Evolutionary conservation across 2,888 invertebrate species (phyloP), one percentile per base, ranked within the genome.

Genomic region (Cryptocephalus primarius): DNA sequence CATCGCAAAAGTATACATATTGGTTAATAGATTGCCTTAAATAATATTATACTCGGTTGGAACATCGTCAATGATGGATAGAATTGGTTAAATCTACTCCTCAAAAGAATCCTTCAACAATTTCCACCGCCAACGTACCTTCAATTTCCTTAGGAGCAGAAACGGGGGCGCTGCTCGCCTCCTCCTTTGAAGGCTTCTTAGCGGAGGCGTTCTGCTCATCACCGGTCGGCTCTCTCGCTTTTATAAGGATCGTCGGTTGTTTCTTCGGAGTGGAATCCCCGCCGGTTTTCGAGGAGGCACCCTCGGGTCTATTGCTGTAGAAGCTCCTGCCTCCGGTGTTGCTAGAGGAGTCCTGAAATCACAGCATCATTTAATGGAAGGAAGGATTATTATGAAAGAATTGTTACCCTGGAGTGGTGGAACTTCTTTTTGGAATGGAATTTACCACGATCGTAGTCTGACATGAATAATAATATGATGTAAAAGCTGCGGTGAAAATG

Each of bases 211-310:
- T 74, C 41, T 80, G 69, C 52, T 71, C 75, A 51, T 71, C 75
- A 51, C 80, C 80, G 13, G 69, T 68, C 38, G 75, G 74, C 65
- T 84, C 84, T 50, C 83, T 72, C 1, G 80, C 78, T 68, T 83
- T 83, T 13, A 84, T 66, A 56, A 85, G 76, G 56, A 85, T 81
- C 11, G 83, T 83, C 1, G 84, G 84, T 53, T 76, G 79, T 42
- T 69, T 69, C 45, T 47, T 54, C n/a, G 47, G 49, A 33, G 42
- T 45, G 40, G 45, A 40, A 12, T 54, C 55, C 50, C 50, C 55
- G 14, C 45, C 42, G 38, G 47, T 44, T 44, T 51, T 53, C n/a
- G 44, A 47, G 14, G 40, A 46, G 3, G 36, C 14, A 33, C 39
- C 40, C 11, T 50, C 52, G 13, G 32, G 53, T 51, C 59, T 59